Evolutionary conservation across 2,797 vertebrate genomes (phyloP).

Genomic region (Apodemus agrarius): DNA sequence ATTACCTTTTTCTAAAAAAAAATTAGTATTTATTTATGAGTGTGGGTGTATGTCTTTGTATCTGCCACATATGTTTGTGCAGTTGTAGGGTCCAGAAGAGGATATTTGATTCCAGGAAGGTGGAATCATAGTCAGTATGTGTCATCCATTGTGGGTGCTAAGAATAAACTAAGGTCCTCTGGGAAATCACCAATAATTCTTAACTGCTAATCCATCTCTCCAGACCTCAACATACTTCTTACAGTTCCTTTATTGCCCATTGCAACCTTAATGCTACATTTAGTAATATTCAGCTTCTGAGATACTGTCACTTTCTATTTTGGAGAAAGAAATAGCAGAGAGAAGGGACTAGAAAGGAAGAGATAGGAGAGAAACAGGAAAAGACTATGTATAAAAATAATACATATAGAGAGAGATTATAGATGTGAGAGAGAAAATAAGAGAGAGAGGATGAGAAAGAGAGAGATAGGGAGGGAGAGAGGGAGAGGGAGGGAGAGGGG

Average conservation of each 20-base stretch:
- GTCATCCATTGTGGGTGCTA: background rate
- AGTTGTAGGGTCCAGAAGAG: background rate
- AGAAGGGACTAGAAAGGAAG: background rate
- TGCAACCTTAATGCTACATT: conserved; percentile 52
- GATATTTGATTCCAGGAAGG: background rate
- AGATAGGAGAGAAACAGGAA: rapidly evolving
- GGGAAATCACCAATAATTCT: background rate
- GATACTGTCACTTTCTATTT: conserved; percentile 59
- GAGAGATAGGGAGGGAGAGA: too few species aligned
- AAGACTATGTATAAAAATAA: background rate
- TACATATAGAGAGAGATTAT: background rate
- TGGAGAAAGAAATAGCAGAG: conserved; percentile 20
- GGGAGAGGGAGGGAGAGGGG: background rate
- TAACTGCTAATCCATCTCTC: background rate
- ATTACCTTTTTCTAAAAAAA: background rate
- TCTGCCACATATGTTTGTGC: background rate
- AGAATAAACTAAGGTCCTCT: background rate
- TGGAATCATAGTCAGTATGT: background rate
- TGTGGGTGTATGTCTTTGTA: background rate
- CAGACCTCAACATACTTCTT: background rate
- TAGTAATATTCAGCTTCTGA: conserved; percentile 74
- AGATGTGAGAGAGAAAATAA: background rate
- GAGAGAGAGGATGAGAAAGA: too few species aligned
- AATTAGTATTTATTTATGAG: background rate
- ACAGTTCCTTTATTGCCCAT: background rate